Conservation (phyloP, 2,113 vertebrate genomes). For the Takifugu bimaculatus region DNA sequence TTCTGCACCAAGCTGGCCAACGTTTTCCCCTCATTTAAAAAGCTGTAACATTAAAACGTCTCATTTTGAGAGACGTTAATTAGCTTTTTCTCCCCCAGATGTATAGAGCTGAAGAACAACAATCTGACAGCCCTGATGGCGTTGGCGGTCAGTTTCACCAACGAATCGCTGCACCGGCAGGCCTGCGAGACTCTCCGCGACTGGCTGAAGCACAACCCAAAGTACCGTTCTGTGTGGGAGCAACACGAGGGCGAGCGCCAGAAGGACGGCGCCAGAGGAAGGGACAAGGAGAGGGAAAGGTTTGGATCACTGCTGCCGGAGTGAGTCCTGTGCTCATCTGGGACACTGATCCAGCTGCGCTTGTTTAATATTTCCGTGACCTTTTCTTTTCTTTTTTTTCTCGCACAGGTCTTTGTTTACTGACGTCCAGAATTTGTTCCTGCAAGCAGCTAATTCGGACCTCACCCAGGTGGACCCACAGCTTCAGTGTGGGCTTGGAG, state of each 20-base stretch:
- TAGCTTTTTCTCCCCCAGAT: slow-evolving; percentile 68
- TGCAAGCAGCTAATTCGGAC: slow-evolving; percentile 85
- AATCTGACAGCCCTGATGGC: slow-evolving; percentile 95
- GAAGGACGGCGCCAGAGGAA: slow-evolving; percentile 37
- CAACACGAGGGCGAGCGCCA: slow-evolving; percentile 61
- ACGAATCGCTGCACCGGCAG: slow-evolving; percentile 94
- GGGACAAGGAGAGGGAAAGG: slow-evolving; percentile 77
- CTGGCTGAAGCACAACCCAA: slow-evolving; percentile 88
- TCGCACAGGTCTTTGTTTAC: slow-evolving; percentile 82
- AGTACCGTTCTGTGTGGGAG: slow-evolving; percentile 82
- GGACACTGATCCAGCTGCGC: too few species aligned
- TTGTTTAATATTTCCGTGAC: neutral
- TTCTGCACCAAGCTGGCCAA: too few species aligned
- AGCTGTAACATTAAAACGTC: too few species aligned
- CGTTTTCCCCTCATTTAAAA: too few species aligned
- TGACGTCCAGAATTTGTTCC: slow-evolving; percentile 91
- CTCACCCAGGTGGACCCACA: slow-evolving; percentile 87
- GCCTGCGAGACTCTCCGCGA: slow-evolving; percentile 92
- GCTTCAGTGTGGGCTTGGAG: slow-evolving; percentile 94
- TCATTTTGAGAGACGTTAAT: too few species aligned
- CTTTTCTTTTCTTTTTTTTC: neutral
- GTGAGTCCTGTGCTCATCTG: slow-evolving; percentile 73
- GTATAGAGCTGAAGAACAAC: slow-evolving; percentile 91
- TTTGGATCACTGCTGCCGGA: slow-evolving; percentile 89
- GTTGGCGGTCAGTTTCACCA: slow-evolving; percentile 95